A percentile compares a stretch with the other conserved stretches of the same genome.
Conservation (phyloP, 2,888 invertebrate genomes). For the Hirtodrosophila histrioides region DNA sequence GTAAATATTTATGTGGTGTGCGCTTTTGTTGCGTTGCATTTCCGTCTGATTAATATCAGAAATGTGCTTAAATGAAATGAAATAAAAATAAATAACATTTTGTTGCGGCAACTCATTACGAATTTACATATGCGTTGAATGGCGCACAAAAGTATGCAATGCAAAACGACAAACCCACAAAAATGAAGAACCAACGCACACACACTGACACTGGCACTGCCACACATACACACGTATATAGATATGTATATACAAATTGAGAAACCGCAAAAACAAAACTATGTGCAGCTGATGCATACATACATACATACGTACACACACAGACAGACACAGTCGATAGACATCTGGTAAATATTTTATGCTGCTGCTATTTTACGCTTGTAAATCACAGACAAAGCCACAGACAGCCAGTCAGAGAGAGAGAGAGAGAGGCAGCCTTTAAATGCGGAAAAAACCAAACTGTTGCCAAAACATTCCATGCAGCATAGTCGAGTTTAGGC, state of each 20-base stretch:
- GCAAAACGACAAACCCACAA: constrained; percentile 46
- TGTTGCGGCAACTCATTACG: constrained; percentile 58
- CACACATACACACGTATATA: constrained; percentile 13
- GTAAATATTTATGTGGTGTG: constrained; percentile 53
- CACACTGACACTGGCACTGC: no score
- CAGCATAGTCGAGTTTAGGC: constrained; percentile 9
- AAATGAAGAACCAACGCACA: constrained; percentile 23
- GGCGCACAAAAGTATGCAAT: constrained; percentile 37
- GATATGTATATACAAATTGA: constrained; percentile 39
- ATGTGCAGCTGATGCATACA: constrained; percentile 21
- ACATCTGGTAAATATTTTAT: constrained; percentile 70
- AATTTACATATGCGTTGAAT: constrained; percentile 43
- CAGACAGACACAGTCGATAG: constrained; percentile 50
- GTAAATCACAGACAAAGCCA: constrained; percentile 72
- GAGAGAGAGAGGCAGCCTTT: constrained; percentile 30
- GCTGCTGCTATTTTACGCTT: constrained; percentile 74
- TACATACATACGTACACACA: constrained; percentile 13
- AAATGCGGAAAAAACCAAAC: constrained; percentile 49
- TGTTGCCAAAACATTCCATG: constrained; percentile 32
- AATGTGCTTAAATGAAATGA: constrained; percentile 40
- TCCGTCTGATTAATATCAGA: constrained; percentile 32
- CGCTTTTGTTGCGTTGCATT: constrained; percentile 28
- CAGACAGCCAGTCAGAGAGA: constrained; percentile 58
- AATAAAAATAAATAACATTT: constrained; percentile 43
- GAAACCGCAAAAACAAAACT: constrained; percentile 47